Percentiles rank a stretch among this genome's conserved stretches.
Conservation (phyloP, 2,888 invertebrate species). For the Aleiodes testaceus region DNA sequence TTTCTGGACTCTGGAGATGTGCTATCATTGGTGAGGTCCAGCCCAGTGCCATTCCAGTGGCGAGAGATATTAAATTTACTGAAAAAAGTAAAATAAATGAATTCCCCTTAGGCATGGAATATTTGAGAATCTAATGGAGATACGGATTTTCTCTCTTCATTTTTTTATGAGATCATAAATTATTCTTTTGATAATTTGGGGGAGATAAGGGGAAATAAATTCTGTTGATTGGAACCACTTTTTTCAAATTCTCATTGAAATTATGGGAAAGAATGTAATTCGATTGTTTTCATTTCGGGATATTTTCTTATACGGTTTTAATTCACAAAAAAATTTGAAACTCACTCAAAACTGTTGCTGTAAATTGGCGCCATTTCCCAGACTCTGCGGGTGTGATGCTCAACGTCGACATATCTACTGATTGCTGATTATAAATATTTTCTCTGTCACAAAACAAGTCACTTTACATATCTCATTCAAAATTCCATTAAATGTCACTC, state of each 20-base stretch:
- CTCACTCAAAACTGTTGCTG: slow-evolving; percentile 15
- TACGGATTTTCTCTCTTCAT: too few species aligned
- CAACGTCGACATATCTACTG: slow-evolving; percentile 13
- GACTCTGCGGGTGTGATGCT: not conserved
- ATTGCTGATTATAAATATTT: not conserved
- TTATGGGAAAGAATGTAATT: too few species aligned
- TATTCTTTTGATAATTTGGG: too few species aligned
- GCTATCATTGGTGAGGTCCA: slow-evolving; percentile 78
- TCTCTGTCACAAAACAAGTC: not conserved
- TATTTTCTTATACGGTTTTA: too few species aligned
- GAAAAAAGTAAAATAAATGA: slow-evolving; percentile 34
- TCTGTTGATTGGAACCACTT: too few species aligned
- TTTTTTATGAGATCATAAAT: too few species aligned
- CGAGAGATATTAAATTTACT: slow-evolving; percentile 71
- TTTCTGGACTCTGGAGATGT: slow-evolving; percentile 71
- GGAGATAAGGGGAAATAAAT: not conserved
- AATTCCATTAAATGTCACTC: not conserved
- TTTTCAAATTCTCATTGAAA: too few species aligned
- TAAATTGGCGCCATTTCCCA: slow-evolving; percentile 20
- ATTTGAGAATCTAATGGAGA: too few species aligned
- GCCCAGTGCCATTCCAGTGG: slow-evolving; percentile 73
- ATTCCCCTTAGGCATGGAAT: too few species aligned
- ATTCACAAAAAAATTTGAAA: not conserved
- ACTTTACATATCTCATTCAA: not conserved
- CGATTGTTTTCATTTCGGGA: too few species aligned